Percentiles rank a stretch among this genome's conserved stretches.
Evolutionary conservation across 2,797 vertebrate species (phyloP).

Genomic region (Cynopterus sphinx): DNA sequence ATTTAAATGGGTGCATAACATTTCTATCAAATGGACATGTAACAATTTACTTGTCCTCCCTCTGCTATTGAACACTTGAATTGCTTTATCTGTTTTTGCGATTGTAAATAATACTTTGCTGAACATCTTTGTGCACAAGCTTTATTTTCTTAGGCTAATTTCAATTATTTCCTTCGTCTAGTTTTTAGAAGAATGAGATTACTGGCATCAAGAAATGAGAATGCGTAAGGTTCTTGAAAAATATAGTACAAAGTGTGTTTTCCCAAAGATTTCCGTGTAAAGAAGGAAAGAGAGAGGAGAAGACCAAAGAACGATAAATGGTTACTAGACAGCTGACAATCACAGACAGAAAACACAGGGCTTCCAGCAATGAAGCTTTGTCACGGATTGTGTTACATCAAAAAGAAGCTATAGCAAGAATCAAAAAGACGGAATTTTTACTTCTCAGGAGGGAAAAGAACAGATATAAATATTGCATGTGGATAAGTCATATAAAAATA

Average conservation of each 20-base stretch:
- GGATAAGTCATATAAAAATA: constrained; percentile 3
- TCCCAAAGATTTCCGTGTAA: background rate
- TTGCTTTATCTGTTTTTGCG: background rate
- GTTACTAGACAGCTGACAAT: background rate
- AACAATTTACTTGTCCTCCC: background rate
- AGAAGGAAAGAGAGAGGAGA: background rate
- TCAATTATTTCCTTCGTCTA: constrained; percentile 47
- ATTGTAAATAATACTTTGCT: background rate
- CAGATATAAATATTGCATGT: background rate
- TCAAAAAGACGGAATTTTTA: constrained; percentile 16
- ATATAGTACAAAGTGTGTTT: background rate
- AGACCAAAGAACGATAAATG: background rate
- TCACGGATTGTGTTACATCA: background rate
- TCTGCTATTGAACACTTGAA: background rate
- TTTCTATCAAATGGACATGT: background rate
- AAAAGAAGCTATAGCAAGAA: background rate
- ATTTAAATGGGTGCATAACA: background rate
- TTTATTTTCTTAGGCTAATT: constrained; percentile 40
- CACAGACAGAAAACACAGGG: background rate
- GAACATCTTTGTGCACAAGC: background rate
- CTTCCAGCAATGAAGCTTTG: background rate
- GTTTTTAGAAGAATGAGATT: constrained; percentile 21
- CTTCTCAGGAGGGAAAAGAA: background rate
- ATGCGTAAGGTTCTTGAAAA: constrained; percentile 18
- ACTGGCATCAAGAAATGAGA: background rate